Evolutionary conservation across 2,113 vertebrate species (phyloP), one percentile per base, ranked within the genome.

Genomic region (Oncorhynchus masou): DNA sequence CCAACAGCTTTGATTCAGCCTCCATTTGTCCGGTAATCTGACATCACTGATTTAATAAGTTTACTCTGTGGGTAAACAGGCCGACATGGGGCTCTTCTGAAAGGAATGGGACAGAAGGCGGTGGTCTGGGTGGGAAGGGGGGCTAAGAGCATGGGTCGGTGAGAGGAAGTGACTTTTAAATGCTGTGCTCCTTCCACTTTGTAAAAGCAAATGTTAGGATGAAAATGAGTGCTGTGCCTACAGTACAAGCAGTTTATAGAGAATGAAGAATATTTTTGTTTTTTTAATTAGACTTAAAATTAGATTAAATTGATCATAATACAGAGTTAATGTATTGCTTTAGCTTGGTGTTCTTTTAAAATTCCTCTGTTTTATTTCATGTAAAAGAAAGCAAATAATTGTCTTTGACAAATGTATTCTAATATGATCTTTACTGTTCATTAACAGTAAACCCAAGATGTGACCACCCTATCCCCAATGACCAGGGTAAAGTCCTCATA

Each of bases 21-120:
- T 79, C 89, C 85, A 94, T 95, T 95, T 94, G 94, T 94, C 92
- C 90, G 91, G 92, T 95, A 94, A 95, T 94, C 94, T 95, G 95
- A 94, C 94, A 94, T 95, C 74, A 25, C 85, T 89, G 93, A 83
- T 93, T 94, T 91, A 92, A 92, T 88, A 92, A 92, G 92, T 95
- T 95, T 93, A 91, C 90, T 85, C 90, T 93, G 93, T 95, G 92
- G 94, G 94, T 95, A 95, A 96, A 95, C 94, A 96, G 84, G 80
- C 90, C 60, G 31, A 78, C 68, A 86, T 70, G 87, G 91, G 90
- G 85, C 89, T 71, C 88, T 90, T 92, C 87, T 92, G 92, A 94
- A 91, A 92, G 70, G 73, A 87, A 81, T 83, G 31, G 59, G 49
- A 74, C 39, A 45, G 39, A 45, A 11, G 39, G 9, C 8, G 9